Evolutionary conservation across 2,888 invertebrate genomes (phyloP), one percentile per base, ranked within the genome.

Genomic region (Pachycephus smyrnensis): DNA sequence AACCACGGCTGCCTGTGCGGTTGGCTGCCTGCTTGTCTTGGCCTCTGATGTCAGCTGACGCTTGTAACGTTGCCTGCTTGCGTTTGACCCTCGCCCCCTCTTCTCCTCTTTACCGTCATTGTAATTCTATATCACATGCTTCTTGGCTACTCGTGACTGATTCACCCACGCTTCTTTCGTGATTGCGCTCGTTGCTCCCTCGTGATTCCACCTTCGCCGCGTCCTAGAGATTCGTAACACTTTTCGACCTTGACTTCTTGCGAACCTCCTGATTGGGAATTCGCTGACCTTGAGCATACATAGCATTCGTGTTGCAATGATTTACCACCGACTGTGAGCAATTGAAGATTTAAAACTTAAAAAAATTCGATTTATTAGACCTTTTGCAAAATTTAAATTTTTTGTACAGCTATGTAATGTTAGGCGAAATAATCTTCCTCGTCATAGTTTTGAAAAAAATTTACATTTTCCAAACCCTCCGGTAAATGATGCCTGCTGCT

Each of bases 401-500:
- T 23, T 55, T 55, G 1, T 55, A 55, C 40, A 55, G 11, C 4
- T 33, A 32, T 33, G n/a, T 15, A 71, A 1, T 31, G 12, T 71
- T 31, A 31, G 31, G 9, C 12, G n/a, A 15, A 32, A 37, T 76
- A 68, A 75, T 37, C 33, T 15, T 80, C 77, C 35, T 76, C 68
- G 31, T 87, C 71, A 23, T 55, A 55, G 23, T 55, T 55, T 55
- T 23, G 23, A 55, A 55, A 55, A 88, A 94, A 95, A 85, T 94
- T 90, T 0, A 92, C 87, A 84, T 93, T 87, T 87, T 94, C 93
- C 87, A 95, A 88, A 76, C 94, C 94, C 84, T 94, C 93, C 31
- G 95, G 95, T 94, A 95, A 93, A 86, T 94, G 95, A 31, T 89
- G 91, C 68, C 93, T 90, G 69, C 93, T 92, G 4, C 93, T 93